Base-by-base conservation (phyloP, 2,888 invertebrate genomes). In the Zeuzera pyrina region DNA sequence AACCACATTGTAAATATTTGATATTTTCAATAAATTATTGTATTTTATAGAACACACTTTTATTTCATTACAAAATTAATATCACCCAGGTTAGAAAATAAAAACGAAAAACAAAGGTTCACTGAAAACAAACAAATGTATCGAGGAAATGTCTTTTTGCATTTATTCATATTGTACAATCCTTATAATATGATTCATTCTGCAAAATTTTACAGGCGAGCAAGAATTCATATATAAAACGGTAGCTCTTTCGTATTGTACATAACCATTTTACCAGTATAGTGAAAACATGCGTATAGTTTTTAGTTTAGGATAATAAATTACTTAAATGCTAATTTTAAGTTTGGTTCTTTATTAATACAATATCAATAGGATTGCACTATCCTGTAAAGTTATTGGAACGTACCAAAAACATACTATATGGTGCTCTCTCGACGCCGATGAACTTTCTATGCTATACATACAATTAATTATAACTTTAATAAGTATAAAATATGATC, bases 181-280 rank as follows among this genome's bases (percentile, higher is more conserved):
- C 78, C n/a, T 83, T 83, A 79, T 79, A 77, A 79, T 74, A 74
- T 81, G 79, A 81, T 79, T 67, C 83, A 79, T 83, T 83, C 83
- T 83, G 83, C 83, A 83, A 83, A 83, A 81, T 83, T 79, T 79
- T 84, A 84, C 84, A 84, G 74, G 84, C 84, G 84, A 84, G 81
- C 84, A 81, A 84, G 83, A 83, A 84, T 83, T 84, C 81, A 81
- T 83, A 81, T 84, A 84, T 79, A 84, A 84, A 84, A 84, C 81
- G 73, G 74, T 73, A 81, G 81, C 79, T 81, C 79, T 70, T 78
- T 74, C 78, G 63, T 79, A 81, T 81, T 78, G 74, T 84, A 83
- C 79, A 81, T 83, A 81, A 83, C 79, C 81, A 76, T 78, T 79
- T 79, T 79, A 79, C 78, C 79, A 79, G 78, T 83, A 84, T 78